Base-by-base conservation (phyloP, 2,888 invertebrate species). In the Synergus laeviventris region DNA sequence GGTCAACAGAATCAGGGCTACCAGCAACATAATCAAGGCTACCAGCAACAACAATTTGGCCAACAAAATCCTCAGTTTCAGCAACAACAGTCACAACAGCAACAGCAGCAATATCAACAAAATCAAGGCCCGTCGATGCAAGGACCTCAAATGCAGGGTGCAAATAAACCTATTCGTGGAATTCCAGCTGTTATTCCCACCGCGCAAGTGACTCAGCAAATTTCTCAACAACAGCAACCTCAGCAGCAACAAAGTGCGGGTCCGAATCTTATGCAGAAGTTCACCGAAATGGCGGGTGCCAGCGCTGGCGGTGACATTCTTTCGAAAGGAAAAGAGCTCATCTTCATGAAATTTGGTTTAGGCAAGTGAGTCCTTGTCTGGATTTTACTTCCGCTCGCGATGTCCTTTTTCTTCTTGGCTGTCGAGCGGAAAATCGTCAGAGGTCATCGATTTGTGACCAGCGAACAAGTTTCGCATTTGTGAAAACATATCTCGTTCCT, bases 331-430 rank as follows among this genome's bases (percentile, higher is more conserved):
- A 97, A 97, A 92, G 97, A 97, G 93, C 94, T 97, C 84, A 96
- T 97, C 91, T 97, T 97, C 92, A 97, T 97, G 95, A 96, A 96
- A 92, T 97, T 97, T 91, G 97, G 97, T 84, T 94, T 97, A 86
- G 96, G 96, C 88, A 91, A 91, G 89, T 91, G 91, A 91, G 84
- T 81, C 78, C 75, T 77, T 77, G 76, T 73, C 59, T 70, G 49
- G 49, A 36, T 31, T 70, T 36, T 70, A 24, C 31, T 36, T 49
- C 66, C 21, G 42, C 24, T 45, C 49, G 49, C 31, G 11, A 36
- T 70, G 2, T 36, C 49, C n/a, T 18, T 70, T 11, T 3, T 18
- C 31, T 70, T 54, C 70, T 31, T 70, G 11, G 11, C 1, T 16
- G 5, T 70, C 24, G 70, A 49, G 16, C 49, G 24, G n/a, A 49